These are phyloP conservation scores for Aplidium turbinatum DNA, from an alignment of 23 tunicate genomes.

Conservation along the genomic window DNA sequence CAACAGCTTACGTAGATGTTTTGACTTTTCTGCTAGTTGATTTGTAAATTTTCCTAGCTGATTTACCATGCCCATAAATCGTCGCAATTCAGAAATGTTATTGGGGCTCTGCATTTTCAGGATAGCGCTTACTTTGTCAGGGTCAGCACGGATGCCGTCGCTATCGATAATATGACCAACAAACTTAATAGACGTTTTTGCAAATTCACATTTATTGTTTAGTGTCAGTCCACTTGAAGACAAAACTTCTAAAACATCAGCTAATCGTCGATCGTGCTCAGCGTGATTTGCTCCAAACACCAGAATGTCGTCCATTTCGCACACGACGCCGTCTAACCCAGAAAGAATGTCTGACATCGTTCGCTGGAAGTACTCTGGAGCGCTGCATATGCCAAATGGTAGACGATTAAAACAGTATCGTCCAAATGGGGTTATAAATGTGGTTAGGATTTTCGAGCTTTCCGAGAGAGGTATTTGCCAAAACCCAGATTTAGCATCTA, in stretches of 20 bases:
- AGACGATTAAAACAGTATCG: conserved; percentile 46
- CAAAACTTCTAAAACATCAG: conserved; percentile 10
- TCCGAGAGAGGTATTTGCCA: conserved; percentile 25
- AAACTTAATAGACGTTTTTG: not conserved
- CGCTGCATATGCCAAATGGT: conserved; percentile 41
- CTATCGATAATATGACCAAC: conserved; percentile 24
- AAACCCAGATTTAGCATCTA: conserved; percentile 42
- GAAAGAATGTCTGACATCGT: conserved; percentile 3
- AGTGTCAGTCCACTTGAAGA: conserved; percentile 20
- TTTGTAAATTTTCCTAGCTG: conserved; percentile 22
- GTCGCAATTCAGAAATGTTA: conserved; percentile 7
- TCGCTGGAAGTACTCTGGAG: conserved; percentile 39
- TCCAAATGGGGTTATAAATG: conserved; percentile 36
- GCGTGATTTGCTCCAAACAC: conserved; percentile 23
- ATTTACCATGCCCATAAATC: conserved; percentile 34
- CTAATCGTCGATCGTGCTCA: conserved; percentile 26
- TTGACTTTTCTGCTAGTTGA: conserved; percentile 9
- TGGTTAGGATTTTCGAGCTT: conserved; percentile 10
- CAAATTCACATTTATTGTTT: conserved; percentile 36
- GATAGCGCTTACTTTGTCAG: conserved; percentile 22
- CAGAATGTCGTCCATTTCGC: conserved; percentile 27
- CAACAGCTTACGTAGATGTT: conserved; percentile 6
- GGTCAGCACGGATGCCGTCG: conserved; percentile 36
- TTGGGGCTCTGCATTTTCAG: conserved; percentile 24
- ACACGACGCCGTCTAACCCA: conserved; percentile 17